Base-by-base conservation (phyloP, 1,140 invertebrate genomes). In the Hyphantria cunea region DNA sequence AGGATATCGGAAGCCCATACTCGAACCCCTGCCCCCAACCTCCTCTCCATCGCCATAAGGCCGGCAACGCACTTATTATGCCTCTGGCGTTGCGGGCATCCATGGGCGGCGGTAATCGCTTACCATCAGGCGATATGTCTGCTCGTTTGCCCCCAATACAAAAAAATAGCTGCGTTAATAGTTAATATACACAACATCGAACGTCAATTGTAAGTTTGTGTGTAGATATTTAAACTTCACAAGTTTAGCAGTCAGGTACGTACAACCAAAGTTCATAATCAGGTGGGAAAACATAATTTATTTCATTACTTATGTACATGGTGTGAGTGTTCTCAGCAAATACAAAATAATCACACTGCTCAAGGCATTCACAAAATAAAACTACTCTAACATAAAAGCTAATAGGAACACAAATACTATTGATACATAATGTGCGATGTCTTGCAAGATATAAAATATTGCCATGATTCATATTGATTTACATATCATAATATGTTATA, bases 251-350 rank as follows among this genome's bases (percentile, higher is more conserved):
- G 17, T 5, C 17, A 25, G 17, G 2, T 25, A 25, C 17, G 17
- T 32, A 15, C 0, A 37, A 56, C 12, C 13, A 34, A 55, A 44
- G 47, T 14, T n/a, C 13, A 39, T 10, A 59, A 44, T 51, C 71
- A 44, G 78, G 84, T 86, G 86, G 82, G 78, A 84, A 89, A 89
- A 87, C 82, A 82, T 77, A 86, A 82, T 86, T 89, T 87, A 87
- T 86, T 86, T 74, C 14, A 69, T 72, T 77, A 77, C 62, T 79
- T 89, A 82, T 87, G 73, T 89, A 88, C 83, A 87, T 81, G 71
- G 70, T 82, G 77, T 64, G 34, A 37, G 72, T 84, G 70, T 86
- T 80, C 53, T 72, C 60, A 82, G 84, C 84, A 66, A 62, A 70
- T 81, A 80, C 56, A 77, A 85, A 85, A 84, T 82, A 75, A 86